phyloP scores from a whole-genome alignment of 2,113 vertebrate genomes.

The Pongo abelii region DNA sequence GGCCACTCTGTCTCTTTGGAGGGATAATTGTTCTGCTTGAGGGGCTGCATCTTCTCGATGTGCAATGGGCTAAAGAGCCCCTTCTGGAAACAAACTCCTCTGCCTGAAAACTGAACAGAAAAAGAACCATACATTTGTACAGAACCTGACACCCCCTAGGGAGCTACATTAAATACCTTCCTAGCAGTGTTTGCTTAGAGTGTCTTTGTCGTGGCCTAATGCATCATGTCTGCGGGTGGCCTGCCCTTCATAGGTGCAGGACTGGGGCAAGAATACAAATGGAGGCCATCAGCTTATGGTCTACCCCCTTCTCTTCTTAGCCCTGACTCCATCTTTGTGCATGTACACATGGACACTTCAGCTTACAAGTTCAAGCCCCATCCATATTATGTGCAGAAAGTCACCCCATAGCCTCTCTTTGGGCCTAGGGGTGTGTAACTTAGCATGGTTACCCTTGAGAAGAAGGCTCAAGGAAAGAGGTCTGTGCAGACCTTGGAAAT shows the following conservation, averaged over 20 bases:
- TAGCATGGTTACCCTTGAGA: neutral
- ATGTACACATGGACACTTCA: no score
- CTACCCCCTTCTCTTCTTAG: neutral
- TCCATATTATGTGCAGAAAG: neutral
- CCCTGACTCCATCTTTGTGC: neutral
- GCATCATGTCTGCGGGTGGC: neutral
- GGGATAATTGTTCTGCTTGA: neutral
- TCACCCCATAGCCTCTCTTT: neutral
- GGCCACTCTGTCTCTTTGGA: neutral
- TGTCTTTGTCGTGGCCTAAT: neutral
- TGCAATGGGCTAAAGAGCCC: neutral
- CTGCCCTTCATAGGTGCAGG: neutral
- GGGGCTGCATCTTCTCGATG: neutral
- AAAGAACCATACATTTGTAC: neutral
- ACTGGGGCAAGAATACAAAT: neutral
- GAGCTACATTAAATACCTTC: neutral
- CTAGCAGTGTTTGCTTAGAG: neutral
- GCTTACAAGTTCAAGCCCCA: neutral
- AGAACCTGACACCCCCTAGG: neutral
- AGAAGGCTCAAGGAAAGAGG: neutral
- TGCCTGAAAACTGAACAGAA: neutral
- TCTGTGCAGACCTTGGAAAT: neutral
- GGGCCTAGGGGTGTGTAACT: neutral
- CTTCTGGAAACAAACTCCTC: neutral
- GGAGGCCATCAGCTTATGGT: neutral